phyloP scores from a whole-genome alignment of 2,113 vertebrate species.

The Chloebia gouldiae region DNA sequence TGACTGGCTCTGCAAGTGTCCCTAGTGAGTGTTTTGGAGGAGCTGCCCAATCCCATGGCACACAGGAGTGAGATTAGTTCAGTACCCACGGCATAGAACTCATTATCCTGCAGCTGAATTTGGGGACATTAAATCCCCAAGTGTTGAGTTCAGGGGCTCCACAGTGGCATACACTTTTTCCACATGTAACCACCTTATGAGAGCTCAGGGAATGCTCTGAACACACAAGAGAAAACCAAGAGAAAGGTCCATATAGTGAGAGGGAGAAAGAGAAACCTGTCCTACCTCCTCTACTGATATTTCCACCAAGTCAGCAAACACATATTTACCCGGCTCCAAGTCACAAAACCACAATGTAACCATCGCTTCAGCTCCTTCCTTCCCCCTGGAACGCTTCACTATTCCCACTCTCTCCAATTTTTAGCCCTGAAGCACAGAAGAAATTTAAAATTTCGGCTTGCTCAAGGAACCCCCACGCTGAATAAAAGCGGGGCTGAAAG shows the following conservation, averaged over 20 bases:
- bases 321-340: not conserved
- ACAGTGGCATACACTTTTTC: not conserved
- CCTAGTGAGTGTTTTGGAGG: not conserved
- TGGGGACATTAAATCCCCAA: not conserved
- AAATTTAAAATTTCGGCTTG: not conserved
- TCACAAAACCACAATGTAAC: not conserved
- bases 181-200: fast-evolving
- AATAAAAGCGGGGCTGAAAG: not conserved
- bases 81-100: not conserved
- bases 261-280: not conserved
- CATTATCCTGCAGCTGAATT: not conserved
- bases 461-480: not conserved
- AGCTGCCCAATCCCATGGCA: not conserved
- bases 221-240: not conserved
- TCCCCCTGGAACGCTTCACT: not conserved
- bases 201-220: not conserved
- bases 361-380: not conserved
- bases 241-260: not conserved
- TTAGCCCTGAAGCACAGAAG: not conserved
- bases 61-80: not conserved
- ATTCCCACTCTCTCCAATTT: not conserved
- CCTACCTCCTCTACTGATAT: not conserved
- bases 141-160: not conserved
- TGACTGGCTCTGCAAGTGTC: not conserved
- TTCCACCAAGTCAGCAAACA: not conserved